Evolutionary conservation across 2,797 vertebrate species (phyloP).

Genomic region (Aldrovandia affinis): DNA sequence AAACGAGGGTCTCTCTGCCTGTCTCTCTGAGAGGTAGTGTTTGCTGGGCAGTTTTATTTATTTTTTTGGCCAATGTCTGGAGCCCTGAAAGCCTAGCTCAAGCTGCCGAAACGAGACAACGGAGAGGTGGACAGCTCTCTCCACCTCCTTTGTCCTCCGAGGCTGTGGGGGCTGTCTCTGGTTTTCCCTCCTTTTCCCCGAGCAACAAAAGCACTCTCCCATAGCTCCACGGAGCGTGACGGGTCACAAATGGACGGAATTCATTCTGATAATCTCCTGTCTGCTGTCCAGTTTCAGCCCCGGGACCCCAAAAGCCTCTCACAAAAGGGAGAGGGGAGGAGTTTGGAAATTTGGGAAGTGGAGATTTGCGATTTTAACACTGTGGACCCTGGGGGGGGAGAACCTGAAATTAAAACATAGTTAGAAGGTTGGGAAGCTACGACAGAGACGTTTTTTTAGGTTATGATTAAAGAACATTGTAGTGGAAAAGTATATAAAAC

Average conservation of each 20-base stretch:
- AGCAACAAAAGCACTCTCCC: slow-evolving; percentile 24
- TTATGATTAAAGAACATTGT: not conserved
- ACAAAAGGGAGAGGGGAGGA: not conserved
- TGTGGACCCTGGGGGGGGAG: not conserved
- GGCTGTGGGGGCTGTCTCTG: slow-evolving; percentile 3
- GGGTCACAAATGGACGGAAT: slow-evolving; percentile 12
- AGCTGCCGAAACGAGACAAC: not conserved
- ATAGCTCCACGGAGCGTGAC: slow-evolving; percentile 22
- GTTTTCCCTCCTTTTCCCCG: not conserved
- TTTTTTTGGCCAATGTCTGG: not conserved
- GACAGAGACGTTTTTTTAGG: too few relatives aligned
- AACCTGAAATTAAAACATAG: not conserved
- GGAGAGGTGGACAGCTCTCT: slow-evolving; percentile 11
- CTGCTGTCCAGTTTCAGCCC: slow-evolving; percentile 20
- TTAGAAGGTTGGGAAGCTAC: too few relatives aligned
- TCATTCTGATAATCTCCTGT: slow-evolving; percentile 26
- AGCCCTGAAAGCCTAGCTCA: not conserved
- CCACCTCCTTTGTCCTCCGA: slow-evolving; percentile 10
- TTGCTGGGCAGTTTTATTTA: not conserved
- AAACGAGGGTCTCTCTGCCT: not conserved
- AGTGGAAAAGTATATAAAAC: too few relatives aligned
- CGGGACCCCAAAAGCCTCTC: slow-evolving; percentile 17
- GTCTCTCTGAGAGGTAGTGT: not conserved
- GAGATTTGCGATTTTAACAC: not conserved
- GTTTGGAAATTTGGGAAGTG: not conserved